Evolutionary conservation across 1,140 invertebrate species (phyloP).

Genomic region (Drosophila repletoides): DNA sequence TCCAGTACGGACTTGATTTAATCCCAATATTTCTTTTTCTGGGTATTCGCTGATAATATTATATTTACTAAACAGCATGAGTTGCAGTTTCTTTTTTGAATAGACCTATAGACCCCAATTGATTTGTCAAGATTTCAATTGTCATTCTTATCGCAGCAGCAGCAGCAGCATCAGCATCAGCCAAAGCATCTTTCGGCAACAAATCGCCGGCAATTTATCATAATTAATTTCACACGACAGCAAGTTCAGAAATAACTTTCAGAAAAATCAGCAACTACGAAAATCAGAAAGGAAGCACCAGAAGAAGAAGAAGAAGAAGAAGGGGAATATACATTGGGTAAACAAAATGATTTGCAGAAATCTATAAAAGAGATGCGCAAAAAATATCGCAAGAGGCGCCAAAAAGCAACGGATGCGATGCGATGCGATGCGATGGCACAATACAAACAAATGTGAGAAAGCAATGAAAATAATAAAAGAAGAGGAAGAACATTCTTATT

Average conservation of each 20-base stretch:
- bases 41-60: no score
- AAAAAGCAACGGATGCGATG: constrained; percentile 8
- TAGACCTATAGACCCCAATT: not conserved
- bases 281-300: not conserved
- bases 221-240: constrained; percentile 31
- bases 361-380: constrained; percentile 60
- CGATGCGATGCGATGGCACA: not conserved
- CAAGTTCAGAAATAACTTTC: constrained; percentile 18
- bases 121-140: constrained; percentile 6
- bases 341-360: constrained; percentile 59
- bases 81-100: no score
- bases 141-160: constrained; percentile 4
- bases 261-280: constrained; percentile 24
- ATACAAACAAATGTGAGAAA: constrained; percentile 10
- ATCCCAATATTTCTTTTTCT: no score
- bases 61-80: no score
- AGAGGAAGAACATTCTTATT: constrained; percentile 16
- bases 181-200: constrained; percentile 4
- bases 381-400: constrained; percentile 19
- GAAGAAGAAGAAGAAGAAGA: not conserved
- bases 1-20: no score
- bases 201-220: constrained; percentile 33
- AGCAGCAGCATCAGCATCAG: no score
- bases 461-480: constrained; percentile 24
- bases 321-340: constrained; percentile 18